Evolutionary conservation across 2,888 invertebrate species (phyloP), one percentile per base, ranked within the genome.

Genomic region (Eupithecia insigniata): DNA sequence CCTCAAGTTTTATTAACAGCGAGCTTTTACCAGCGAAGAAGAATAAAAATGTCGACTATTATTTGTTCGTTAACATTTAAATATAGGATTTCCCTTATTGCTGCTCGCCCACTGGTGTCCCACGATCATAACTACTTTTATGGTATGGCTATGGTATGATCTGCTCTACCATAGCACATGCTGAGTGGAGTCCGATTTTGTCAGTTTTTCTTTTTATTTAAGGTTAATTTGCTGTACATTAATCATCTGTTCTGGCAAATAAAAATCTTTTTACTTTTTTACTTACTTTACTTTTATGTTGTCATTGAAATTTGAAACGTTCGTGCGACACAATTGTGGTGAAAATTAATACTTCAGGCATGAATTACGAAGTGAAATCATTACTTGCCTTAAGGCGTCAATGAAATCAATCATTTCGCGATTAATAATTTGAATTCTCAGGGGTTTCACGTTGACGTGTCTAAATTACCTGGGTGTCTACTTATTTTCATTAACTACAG

Each of bases 271-370:
- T n/a, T n/a, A n/a, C n/a, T n/a, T n/a, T n/a, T n/a, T n/a, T n/a
- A n/a, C n/a, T n/a, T n/a, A n/a, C n/a, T n/a, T n/a, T n/a, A n/a
- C n/a, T n/a, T n/a, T 55, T 26, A 55, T 22, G 22, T 5, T 51
- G 10, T 51, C 51, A n/a, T 51, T 51, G 51, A 51, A 22, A 51
- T 22, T 51, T n/a, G n/a, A 46, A 46, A 46, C 46, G 8, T 8
- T 51, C 10, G 22, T 22, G 26, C 26, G 55, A 55, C 55, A 55
- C 51, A 26, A 26, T 55, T 55, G 55, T 26, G 55, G 55, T 26
- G 26, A 55, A n/a, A 55, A 55, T 55, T 55, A 55, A 55, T 55
- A 55, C 55, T 55, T 26, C 14, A 26, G 5, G 55, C 55, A 51
- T 51, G 10, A 55, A 55, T 26, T 55, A 55, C 26, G 55, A 55